Percentiles rank a stretch among this genome's conserved stretches.
Conservation (phyloP, 2,113 vertebrate species). For the Mirza zaza region DNA sequence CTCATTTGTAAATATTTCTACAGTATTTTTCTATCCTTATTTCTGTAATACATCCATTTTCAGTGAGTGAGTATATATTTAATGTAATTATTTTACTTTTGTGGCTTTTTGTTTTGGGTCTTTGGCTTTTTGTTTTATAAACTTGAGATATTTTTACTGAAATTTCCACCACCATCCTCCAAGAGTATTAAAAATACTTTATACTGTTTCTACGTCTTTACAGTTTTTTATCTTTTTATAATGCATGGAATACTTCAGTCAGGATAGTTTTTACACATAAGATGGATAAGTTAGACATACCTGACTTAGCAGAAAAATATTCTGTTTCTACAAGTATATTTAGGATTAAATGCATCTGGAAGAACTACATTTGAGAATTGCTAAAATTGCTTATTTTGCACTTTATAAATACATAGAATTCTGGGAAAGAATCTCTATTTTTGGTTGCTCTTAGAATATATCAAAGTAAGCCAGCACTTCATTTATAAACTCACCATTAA, state of each 20-base stretch:
- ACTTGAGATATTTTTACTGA: not conserved
- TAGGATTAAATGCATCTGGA: conserved; percentile 72
- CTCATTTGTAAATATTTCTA: not conserved
- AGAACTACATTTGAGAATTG: conserved; percentile 67
- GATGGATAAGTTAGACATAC: conserved; percentile 45
- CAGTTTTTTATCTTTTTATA: conserved; percentile 25
- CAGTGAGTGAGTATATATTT: not conserved
- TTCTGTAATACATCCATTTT: not conserved
- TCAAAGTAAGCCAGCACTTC: conserved; percentile 70
- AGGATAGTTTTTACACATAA: conserved; percentile 40
- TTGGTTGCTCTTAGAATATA: conserved; percentile 70
- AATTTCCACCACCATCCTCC: not conserved
- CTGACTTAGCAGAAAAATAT: conserved; percentile 68
- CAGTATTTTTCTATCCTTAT: not conserved
- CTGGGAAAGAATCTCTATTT: conserved; percentile 76
- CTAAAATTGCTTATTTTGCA: conserved; percentile 61
- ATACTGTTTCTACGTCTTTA: not conserved
- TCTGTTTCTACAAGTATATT: conserved; percentile 65
- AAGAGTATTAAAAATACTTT: conserved; percentile 15
- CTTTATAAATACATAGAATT: conserved; percentile 68
- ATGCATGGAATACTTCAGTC: conserved; percentile 9
- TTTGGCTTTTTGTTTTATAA: conserved; percentile 36
- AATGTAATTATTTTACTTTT: not conserved
- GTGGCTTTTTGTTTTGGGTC: not conserved
- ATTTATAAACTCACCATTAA: conserved; percentile 75